Percentiles rank a stretch among this genome's conserved stretches.
Evolutionary conservation across 1,140 invertebrate species (phyloP).

Genomic region (Cherax destructor): DNA sequence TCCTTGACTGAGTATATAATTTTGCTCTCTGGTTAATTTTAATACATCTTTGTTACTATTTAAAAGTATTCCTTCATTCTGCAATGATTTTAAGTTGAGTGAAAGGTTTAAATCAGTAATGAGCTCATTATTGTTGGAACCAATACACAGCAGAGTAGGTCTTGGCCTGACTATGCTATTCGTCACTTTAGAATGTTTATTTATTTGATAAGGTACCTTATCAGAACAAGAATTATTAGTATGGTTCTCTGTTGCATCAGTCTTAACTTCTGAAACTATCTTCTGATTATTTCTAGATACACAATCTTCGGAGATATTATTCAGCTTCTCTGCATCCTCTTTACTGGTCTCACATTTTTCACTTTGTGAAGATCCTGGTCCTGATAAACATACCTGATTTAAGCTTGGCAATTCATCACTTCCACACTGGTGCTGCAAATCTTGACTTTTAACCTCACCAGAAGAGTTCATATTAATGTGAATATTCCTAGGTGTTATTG

Average conservation of each 20-base stretch:
- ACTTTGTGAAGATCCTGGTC: not conserved
- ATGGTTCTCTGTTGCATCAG: not conserved
- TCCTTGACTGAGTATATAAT: not conserved
- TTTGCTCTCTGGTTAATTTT: not conserved
- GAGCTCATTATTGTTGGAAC: slow-evolving; percentile 6
- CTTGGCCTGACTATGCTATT: not conserved
- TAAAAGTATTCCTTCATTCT: not conserved
- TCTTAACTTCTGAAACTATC: not conserved
- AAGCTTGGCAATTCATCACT: not conserved
- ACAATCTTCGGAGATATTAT: not conserved
- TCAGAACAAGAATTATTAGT: not conserved
- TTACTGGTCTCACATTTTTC: not conserved
- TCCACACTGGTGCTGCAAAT: not conserved
- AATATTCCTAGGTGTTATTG: slow-evolving; percentile 34
- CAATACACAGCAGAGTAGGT: slow-evolving; percentile 22
- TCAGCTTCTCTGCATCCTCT: not conserved
- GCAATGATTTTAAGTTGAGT: not conserved
- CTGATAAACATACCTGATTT: not conserved
- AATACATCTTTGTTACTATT: not conserved
- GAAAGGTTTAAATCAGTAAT: not conserved
- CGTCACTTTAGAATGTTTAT: not conserved
- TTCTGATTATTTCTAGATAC: not conserved
- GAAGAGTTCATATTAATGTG: slow-evolving; percentile 7
- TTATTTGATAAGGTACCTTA: not conserved
- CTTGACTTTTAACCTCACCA: slow-evolving; percentile 17